Evolutionary conservation across 2,888 invertebrate genomes (phyloP).

Genomic region (Eupeodes latifasciatus): DNA sequence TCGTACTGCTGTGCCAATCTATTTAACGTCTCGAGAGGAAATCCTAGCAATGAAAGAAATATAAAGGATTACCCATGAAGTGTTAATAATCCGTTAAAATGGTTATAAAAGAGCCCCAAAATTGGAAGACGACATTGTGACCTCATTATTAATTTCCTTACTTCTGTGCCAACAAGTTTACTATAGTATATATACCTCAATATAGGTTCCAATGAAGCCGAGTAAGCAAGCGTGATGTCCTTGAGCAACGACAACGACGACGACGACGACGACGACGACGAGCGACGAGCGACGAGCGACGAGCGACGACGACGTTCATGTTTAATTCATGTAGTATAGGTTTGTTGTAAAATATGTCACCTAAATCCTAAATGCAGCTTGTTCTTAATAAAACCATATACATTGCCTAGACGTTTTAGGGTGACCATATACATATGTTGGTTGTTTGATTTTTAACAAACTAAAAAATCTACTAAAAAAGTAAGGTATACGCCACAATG

Average conservation of each 20-base stretch:
- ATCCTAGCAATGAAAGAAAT: neutral
- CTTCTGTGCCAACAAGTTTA: neutral
- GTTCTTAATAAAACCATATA: constrained; percentile 2
- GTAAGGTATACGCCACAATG: no score
- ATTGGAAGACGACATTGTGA: constrained; percentile 62
- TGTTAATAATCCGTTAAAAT: constrained; percentile 55
- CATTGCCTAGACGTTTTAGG: neutral
- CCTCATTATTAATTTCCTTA: constrained; percentile 56
- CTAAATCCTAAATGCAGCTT: constrained; percentile 50
- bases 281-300: no score
- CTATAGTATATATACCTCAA: neutral
- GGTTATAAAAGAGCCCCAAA: constrained; percentile 53
- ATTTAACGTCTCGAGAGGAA: neutral
- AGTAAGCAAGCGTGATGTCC: constrained; percentile 37
- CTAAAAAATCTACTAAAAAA: no score
- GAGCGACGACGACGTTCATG: constrained; percentile 11
- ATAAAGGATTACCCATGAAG: constrained; percentile 37
- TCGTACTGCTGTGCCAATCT: no score
- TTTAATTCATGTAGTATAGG: constrained; percentile 48
- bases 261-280: no score
- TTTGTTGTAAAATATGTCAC: constrained; percentile 63
- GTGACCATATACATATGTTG: neutral
- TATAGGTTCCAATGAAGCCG: neutral
- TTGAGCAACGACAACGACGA: neutral
- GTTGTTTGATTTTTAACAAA: neutral